Evolutionary conservation across 2,797 vertebrate genomes (phyloP), one percentile per base, ranked within the genome.

Genomic region (Oryzias sinensis): DNA sequence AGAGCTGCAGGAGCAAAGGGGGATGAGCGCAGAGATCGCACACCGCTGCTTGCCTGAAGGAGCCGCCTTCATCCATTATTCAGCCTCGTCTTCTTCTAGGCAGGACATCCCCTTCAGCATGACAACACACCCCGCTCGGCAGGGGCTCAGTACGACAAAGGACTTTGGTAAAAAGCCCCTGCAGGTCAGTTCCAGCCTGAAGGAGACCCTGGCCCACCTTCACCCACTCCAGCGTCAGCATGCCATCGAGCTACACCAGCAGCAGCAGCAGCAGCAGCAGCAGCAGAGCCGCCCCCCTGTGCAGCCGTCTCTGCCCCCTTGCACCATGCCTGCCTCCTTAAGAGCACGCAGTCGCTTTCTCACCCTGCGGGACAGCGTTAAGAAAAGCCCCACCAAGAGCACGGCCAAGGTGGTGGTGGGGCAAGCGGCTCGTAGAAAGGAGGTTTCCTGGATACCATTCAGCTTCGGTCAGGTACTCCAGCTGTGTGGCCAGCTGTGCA

Each of bases 301-400:
- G 4, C 80, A 64, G 45, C 46, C 79, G 0, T 69, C 83, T 0
- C 44, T 77, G 46, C 57, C 74, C 1, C 77, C 91, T 13, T 91
- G 90, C 80, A 87, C 91, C 0, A 79, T 93, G 65, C 93, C 93
- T 0, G 79, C 59, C 0, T 87, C 91, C 45, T 82, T 72, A 65
- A 52, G 85, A 1, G 82, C 85, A 33, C 94, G 91, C 37, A 90
- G 90, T 50, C 87, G 92, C 8, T 97, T 95, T 72, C 88, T 92
- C 37, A 94, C 93, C 82, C 90, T 96, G 22, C 85, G 93, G 0
- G 95, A 96, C 83, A 96, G 95, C 24, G 94, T 97, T 0, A 96
- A 91, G 89, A 95, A 93, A 69, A 95, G 93, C 53, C 95, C 94
- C 1, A 93, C 94, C 22, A 95, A 93, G 87, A 96, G 93, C 72